phyloP scores from a whole-genome alignment of 2,113 vertebrate genomes.

The Pangasianodon hypophthalmus region DNA sequence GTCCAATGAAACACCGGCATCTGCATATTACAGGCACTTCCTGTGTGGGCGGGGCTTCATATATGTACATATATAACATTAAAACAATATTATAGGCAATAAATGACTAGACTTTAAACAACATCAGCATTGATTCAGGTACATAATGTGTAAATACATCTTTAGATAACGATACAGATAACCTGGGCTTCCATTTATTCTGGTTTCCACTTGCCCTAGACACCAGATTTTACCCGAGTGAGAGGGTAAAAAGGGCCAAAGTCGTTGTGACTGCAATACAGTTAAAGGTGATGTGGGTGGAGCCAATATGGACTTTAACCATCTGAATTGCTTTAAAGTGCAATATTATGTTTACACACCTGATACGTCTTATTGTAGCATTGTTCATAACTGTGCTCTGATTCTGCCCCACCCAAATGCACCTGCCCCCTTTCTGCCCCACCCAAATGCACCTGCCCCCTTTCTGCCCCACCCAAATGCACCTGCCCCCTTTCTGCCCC shows the following conservation, averaged over 20 bases:
- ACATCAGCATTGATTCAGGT: not conserved
- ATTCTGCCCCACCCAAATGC: not conserved
- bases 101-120: not conserved
- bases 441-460: too few species aligned
- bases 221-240: not conserved
- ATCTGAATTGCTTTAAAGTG: not conserved
- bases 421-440: not conserved
- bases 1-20: slow-evolving; percentile 68
- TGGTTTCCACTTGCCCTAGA: not conserved
- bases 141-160: not conserved
- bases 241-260: not conserved
- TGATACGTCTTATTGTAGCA: not conserved
- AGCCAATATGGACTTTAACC: not conserved
- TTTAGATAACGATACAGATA: not conserved
- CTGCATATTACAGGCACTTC: not conserved
- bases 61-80: not conserved
- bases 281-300: not conserved
- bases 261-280: not conserved
- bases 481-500: not conserved
- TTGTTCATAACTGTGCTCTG: not conserved
- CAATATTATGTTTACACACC: not conserved
- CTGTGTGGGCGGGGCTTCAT: not conserved
- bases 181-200: not conserved
- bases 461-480: not conserved
- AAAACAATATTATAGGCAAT: not conserved